Conservation (phyloP, 2,797 vertebrate genomes). For the Sebastes itinus region DNA sequence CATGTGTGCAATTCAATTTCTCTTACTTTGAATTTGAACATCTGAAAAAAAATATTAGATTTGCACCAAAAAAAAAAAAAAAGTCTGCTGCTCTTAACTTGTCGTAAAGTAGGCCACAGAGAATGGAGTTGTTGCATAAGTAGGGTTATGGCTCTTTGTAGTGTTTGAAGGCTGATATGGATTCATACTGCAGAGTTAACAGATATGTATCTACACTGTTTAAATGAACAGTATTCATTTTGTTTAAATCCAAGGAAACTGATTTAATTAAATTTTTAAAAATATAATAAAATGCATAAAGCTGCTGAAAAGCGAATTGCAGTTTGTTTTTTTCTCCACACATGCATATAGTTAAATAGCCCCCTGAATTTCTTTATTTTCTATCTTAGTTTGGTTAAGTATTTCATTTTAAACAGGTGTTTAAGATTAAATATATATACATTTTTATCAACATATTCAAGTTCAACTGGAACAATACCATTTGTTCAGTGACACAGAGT, state of each 20-base stretch:
- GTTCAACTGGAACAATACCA: neutral
- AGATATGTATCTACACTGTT: neutral
- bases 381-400: neutral
- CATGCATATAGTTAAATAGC: neutral
- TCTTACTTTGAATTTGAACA: slow-evolving; percentile 17
- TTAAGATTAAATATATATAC: neutral
- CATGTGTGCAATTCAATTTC: slow-evolving; percentile 27
- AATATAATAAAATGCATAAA: neutral
- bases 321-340: neutral
- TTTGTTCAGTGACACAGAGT: neutral
- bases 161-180: slow-evolving; percentile 14
- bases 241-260: neutral
- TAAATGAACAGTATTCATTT: neutral
- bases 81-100: neutral
- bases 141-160: slow-evolving; percentile 3
- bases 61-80: neutral
- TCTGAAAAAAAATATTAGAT: slow-evolving; percentile 28
- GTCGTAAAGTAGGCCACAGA: slow-evolving; percentile 25
- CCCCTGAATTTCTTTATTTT: neutral
- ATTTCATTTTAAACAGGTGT: neutral
- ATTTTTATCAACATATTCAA: neutral
- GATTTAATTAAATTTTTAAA: neutral
- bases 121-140: neutral
- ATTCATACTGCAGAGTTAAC: neutral
- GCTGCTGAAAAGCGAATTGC: neutral